Conservation (phyloP, 1,140 invertebrate species). For the Trichomalopsis sarcophagae region DNA sequence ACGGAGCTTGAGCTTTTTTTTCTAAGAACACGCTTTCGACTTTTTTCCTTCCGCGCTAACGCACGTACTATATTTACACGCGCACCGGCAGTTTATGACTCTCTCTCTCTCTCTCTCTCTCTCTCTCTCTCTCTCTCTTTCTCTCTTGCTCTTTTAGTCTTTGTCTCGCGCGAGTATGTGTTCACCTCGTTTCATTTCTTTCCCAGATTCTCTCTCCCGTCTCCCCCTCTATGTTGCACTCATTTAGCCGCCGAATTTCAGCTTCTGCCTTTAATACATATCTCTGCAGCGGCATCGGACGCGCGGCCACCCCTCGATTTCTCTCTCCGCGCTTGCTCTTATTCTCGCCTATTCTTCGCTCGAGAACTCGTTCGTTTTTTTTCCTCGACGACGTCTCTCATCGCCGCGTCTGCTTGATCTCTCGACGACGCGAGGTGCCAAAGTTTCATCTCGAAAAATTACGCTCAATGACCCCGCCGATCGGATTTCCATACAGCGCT, state of each 20-base stretch:
- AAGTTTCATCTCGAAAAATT: not conserved
- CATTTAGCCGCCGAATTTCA: conserved; percentile 15
- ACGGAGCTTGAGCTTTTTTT: conserved; percentile 9
- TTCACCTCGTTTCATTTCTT: conserved; percentile 25
- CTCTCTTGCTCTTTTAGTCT: not conserved
- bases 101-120: conserved; percentile 45
- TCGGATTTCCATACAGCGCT: not conserved
- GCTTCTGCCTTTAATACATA: conserved; percentile 27
- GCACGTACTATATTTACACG: conserved; percentile 46
- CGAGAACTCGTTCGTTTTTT: not conserved
- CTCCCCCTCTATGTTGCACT: conserved; percentile 15
- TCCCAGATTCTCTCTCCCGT: conserved; percentile 33
- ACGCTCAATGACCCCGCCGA: not conserved
- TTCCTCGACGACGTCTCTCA: not conserved
- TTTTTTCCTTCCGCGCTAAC: conserved; percentile 30
- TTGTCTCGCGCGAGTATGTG: not conserved
- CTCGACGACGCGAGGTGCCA: too few species aligned
- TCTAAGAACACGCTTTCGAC: conserved; percentile 27
- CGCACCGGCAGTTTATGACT: conserved; percentile 29
- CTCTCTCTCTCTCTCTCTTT: conserved; percentile 46
- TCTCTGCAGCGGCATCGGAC: too few species aligned
- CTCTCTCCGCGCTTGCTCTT: conserved; percentile 5
- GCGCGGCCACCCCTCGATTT: not conserved
- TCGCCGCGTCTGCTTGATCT: too few species aligned
- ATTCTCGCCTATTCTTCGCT: not conserved